Percentiles rank a stretch among this genome's conserved stretches.
Evolutionary conservation across 1,140 invertebrate species (phyloP).

Genomic region (Trypoxylus dichotomus): DNA sequence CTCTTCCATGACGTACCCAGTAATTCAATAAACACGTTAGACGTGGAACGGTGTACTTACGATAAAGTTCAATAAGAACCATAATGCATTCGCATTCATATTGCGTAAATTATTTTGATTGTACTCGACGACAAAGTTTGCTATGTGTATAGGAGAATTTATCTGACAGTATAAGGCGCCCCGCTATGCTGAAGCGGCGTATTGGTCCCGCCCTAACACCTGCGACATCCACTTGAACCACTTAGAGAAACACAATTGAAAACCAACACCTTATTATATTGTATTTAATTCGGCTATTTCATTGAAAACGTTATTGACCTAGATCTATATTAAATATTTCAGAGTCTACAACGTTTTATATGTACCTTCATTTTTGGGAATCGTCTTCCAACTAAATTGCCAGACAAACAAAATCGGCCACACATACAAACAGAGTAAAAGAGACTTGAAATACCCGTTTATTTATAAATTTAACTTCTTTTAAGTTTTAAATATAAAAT

Average conservation of each 20-base stretch:
- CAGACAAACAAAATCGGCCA: too few species aligned
- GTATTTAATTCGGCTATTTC: not conserved
- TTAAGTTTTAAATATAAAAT: too few species aligned
- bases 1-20: not conserved
- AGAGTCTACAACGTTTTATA: too few species aligned
- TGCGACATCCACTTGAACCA: conserved; percentile 30
- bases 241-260: conserved; percentile 33
- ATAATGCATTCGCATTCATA: conserved; percentile 51
- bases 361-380: too few species aligned
- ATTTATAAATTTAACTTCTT: too few species aligned
- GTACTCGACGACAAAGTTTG: conserved; percentile 51
- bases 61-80: not conserved
- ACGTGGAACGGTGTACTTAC: not conserved
- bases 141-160: conserved; percentile 47
- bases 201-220: conserved; percentile 33
- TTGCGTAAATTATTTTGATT: conserved; percentile 54
- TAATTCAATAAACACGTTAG: not conserved
- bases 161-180: conserved; percentile 49
- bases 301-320: too few species aligned
- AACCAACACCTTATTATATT: conserved; percentile 31
- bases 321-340: too few species aligned
- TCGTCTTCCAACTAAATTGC: too few species aligned
- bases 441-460: too few species aligned
- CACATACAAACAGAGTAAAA: too few species aligned
- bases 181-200: conserved; percentile 34